These are phyloP conservation scores for Eira barbara DNA, from an alignment of 2,113 vertebrate species.

Conservation along the genomic window DNA sequence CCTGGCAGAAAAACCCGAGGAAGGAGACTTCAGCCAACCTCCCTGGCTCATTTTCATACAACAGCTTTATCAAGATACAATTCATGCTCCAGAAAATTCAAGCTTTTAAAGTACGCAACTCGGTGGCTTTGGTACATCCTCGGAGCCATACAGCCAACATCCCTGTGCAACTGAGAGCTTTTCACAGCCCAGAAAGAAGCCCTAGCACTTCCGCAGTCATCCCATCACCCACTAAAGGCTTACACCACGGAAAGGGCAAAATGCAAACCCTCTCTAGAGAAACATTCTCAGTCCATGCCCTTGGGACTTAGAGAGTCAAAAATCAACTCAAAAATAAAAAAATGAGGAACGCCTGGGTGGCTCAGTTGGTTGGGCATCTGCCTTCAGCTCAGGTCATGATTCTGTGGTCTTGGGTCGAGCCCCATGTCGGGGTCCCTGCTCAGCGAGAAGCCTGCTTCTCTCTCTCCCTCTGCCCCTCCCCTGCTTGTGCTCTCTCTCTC, in stretches of 20 bases:
- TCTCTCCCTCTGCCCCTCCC: too few relatives aligned
- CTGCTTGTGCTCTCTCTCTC: too few relatives aligned
- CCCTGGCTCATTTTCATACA: neutral
- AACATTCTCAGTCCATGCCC: neutral
- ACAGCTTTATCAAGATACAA: neutral
- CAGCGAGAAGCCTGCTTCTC: too few relatives aligned
- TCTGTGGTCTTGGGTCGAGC: too few relatives aligned
- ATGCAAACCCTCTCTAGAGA: neutral
- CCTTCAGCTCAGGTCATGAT: too few relatives aligned
- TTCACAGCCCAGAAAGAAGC: neutral
- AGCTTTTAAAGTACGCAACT: neutral
- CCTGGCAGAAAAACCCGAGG: neutral
- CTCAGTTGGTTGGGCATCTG: too few relatives aligned
- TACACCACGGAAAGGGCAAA: neutral
- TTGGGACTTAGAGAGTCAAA: neutral
- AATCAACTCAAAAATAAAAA: neutral
- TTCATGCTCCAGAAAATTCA: neutral
- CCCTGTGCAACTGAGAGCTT: neutral
- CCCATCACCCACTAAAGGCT: neutral
- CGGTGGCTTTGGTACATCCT: neutral
- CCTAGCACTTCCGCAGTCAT: fast-evolving
- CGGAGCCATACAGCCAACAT: neutral
- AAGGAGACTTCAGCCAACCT: neutral
- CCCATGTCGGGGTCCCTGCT: too few relatives aligned
- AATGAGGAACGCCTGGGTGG: neutral